A percentile compares a stretch with the other conserved stretches of the same genome.
Conservation (phyloP, 2,888 invertebrate species). For the Ormyrus rosae region DNA sequence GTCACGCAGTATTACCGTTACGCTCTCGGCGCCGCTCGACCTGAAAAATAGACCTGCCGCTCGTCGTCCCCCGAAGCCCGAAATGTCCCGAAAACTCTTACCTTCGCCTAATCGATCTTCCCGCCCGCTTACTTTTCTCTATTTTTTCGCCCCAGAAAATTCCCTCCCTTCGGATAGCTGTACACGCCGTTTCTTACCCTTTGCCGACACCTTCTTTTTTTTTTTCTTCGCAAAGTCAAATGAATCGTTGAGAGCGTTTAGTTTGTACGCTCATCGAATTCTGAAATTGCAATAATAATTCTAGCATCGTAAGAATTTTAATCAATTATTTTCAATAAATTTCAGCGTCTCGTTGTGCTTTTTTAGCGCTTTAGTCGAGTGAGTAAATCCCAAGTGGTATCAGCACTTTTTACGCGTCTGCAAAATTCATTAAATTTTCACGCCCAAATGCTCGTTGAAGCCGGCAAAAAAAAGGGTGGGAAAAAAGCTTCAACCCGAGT, state of each 20-base stretch:
- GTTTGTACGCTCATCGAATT: neutral
- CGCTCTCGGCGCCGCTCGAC: slow-evolving; percentile 41
- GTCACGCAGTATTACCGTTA: slow-evolving; percentile 58
- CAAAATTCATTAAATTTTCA: too few species aligned
- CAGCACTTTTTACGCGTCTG: too few species aligned
- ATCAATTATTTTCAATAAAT: too few species aligned
- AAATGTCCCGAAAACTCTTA: slow-evolving; percentile 44
- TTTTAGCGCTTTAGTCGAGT: too few species aligned
- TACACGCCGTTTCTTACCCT: slow-evolving; percentile 10
- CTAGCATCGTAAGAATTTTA: too few species aligned
- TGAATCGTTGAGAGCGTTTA: too few species aligned
- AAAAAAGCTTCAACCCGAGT: too few species aligned
- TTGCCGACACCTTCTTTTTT: neutral
- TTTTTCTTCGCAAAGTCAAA: too few species aligned
- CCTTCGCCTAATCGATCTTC: slow-evolving; percentile 43
- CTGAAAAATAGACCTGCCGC: slow-evolving; percentile 54
- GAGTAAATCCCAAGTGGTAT: too few species aligned
- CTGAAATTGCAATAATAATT: neutral
- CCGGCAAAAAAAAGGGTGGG: too few species aligned
- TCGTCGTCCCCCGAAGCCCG: neutral
- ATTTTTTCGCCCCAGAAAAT: neutral
- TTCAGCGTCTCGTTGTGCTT: too few species aligned
- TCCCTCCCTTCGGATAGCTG: neutral
- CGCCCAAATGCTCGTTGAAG: too few species aligned
- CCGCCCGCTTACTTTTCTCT: slow-evolving; percentile 6